phyloP scores from a whole-genome alignment of 2,113 vertebrate species.

The Corythornis vintsioides region DNA sequence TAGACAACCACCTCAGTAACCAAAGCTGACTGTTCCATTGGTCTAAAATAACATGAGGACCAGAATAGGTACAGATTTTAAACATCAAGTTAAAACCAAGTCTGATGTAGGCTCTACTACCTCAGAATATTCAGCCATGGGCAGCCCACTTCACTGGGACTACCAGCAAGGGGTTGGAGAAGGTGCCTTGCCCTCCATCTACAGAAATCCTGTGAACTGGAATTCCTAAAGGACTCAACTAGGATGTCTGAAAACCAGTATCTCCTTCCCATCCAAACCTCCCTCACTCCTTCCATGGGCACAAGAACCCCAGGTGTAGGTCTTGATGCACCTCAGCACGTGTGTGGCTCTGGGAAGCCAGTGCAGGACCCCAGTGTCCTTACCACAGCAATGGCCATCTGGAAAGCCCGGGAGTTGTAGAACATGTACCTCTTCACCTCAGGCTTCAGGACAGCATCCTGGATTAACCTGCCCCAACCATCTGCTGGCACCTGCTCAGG shows the following conservation, averaged over 20 bases:
- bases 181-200: background rate
- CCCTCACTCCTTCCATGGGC: background rate
- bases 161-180: background rate
- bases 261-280: background rate
- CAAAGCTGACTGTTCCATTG: background rate
- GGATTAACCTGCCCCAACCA: slow-evolving; percentile 63
- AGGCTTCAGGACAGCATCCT: slow-evolving; percentile 70
- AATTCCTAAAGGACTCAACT: background rate
- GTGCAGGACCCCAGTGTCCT: background rate
- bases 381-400: slow-evolving; percentile 72
- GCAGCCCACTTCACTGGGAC: rapidly evolving
- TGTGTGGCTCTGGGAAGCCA: background rate
- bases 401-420: slow-evolving; percentile 75
- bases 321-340: background rate
- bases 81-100: background rate
- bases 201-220: background rate
- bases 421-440: slow-evolving; percentile 72
- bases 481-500: slow-evolving; percentile 47
- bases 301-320: background rate
- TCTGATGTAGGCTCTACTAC: background rate
- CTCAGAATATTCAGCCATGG: background rate
- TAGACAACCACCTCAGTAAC: background rate
- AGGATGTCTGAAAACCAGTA: background rate
- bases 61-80: background rate
- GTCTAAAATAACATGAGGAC: background rate